Conservation (phyloP, 2,113 vertebrate genomes). For the Lepus europaeus region DNA sequence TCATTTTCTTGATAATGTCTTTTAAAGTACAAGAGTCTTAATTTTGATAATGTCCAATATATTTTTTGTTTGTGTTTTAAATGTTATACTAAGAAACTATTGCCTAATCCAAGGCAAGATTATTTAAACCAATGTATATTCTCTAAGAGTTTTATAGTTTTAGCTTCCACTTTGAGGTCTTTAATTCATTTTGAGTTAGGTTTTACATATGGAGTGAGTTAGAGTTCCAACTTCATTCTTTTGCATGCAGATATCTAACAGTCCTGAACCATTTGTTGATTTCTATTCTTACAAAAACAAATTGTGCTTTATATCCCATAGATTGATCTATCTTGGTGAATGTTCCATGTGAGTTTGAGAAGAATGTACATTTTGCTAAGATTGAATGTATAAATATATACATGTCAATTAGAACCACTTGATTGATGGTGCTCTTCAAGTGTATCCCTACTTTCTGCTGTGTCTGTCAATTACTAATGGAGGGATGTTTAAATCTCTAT, state of each 20-base stretch:
- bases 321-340: neutral
- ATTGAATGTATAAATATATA: neutral
- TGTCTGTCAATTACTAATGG: neutral
- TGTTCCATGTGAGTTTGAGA: neutral
- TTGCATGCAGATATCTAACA: neutral
- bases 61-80: neutral
- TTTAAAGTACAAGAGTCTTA: neutral
- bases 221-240: neutral
- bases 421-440: neutral
- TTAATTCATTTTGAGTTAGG: neutral
- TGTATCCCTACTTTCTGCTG: neutral
- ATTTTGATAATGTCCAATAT: neutral
- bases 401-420: neutral
- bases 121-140: too few relatives aligned
- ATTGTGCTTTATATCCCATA: neutral
- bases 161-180: neutral
- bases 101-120: neutral
- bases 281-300: neutral
- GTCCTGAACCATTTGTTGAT: neutral
- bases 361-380: slow-evolving; percentile 4
- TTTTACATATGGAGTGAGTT: neutral
- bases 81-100: neutral
- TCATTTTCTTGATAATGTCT: neutral
- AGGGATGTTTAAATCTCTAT: neutral
- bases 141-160: neutral